Conservation (phyloP, 2,797 vertebrate genomes). For the Myotis daubentonii region DNA sequence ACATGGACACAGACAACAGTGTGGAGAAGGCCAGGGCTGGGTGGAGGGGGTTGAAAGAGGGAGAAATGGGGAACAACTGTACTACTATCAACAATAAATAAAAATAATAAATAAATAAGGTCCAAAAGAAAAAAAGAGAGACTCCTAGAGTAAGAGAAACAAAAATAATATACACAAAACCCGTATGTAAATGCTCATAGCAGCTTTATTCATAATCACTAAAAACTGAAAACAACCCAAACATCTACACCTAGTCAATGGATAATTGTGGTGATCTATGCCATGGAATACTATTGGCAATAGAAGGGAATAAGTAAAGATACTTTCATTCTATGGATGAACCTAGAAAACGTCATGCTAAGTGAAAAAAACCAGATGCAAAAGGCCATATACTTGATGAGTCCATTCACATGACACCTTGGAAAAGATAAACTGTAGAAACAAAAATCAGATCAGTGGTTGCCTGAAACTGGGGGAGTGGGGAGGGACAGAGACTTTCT, state of each 20-base stretch:
- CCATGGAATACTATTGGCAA: not conserved
- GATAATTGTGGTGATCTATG: not conserved
- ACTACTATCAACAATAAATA: not conserved
- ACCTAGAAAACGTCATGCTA: not conserved
- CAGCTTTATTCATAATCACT: not conserved
- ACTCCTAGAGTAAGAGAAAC: not conserved
- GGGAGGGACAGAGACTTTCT: not conserved
- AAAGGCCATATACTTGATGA: not conserved
- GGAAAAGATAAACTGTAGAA: not conserved
- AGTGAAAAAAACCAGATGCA: not conserved
- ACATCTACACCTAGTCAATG: not conserved
- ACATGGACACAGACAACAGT: too few species aligned
- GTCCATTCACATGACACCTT: not conserved
- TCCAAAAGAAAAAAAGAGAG: not conserved
- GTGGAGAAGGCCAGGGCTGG: not conserved
- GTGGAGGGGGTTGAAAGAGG: not conserved
- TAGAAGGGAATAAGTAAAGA: not conserved
- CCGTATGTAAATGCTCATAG: not conserved
- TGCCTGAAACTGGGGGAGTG: not conserved
- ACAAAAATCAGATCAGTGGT: not conserved
- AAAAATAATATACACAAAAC: not conserved
- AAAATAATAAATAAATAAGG: not conserved
- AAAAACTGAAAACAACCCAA: not conserved
- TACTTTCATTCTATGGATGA: not conserved
- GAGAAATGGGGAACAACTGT: not conserved